phyloP scores from a whole-genome alignment of 2,888 invertebrate species.

The Eupithecia pulchellata region DNA sequence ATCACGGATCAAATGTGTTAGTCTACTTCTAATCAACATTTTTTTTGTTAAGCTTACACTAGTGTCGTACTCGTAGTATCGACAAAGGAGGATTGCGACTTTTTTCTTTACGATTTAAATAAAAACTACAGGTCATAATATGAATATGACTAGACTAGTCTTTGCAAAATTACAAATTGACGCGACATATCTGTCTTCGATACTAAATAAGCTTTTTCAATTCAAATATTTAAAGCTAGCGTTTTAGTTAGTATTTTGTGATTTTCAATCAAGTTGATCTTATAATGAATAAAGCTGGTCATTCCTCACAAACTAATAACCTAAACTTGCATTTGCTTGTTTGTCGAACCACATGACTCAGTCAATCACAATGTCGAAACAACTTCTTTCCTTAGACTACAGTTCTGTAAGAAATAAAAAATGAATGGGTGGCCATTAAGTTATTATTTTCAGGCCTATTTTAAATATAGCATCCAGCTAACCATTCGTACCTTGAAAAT shows the following conservation, averaged over 20 bases:
- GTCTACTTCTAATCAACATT: background rate
- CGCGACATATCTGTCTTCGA: background rate
- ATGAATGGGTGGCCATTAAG: background rate
- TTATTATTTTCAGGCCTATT: background rate
- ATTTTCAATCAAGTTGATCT: too few relatives aligned
- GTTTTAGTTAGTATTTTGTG: too few relatives aligned
- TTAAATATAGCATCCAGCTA: background rate
- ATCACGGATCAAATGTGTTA: constrained; percentile 42
- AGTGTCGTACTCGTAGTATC: too few relatives aligned
- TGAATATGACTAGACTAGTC: background rate
- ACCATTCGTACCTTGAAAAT: background rate
- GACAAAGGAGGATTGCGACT: background rate
- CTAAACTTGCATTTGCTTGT: background rate
- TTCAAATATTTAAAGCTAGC: too few relatives aligned
- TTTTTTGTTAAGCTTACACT: background rate
- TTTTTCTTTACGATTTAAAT: background rate
- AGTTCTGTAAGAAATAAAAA: background rate
- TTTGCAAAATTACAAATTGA: background rate
- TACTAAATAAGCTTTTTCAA: background rate
- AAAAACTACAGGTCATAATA: background rate
- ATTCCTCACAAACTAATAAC: background rate
- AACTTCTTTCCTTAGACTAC: background rate
- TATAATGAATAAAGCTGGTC: background rate
- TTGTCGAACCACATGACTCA: background rate
- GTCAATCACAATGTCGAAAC: background rate